These are phyloP conservation scores for Pelodytes ibericus DNA, from an alignment of 2,797 vertebrate species.

Conservation along the genomic window DNA sequence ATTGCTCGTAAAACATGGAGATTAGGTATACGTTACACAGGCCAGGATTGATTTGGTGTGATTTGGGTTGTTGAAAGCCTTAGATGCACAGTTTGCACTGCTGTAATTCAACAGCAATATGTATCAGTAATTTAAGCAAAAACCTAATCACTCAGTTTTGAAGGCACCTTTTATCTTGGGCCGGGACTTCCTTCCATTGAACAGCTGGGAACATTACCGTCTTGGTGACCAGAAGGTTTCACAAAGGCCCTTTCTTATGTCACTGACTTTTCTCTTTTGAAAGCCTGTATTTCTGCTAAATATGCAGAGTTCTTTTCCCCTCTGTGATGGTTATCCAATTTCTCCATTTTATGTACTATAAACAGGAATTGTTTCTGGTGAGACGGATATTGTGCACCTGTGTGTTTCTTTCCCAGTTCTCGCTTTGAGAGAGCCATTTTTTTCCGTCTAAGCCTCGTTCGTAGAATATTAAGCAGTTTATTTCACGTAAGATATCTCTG, in stretches of 20 bases:
- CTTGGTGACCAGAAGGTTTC: not conserved
- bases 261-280: not conserved
- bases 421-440: too few species aligned
- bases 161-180: slow-evolving; percentile 8
- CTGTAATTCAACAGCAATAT: slow-evolving; percentile 8
- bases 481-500: too few species aligned
- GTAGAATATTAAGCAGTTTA: too few species aligned
- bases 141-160: slow-evolving; percentile 1
- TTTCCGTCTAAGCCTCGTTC: too few species aligned
- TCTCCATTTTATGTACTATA: not conserved
- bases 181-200: slow-evolving; percentile 3
- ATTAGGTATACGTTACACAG: slow-evolving; percentile 14
- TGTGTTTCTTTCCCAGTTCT: too few species aligned
- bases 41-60: slow-evolving; percentile 46
- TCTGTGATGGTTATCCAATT: slow-evolving; percentile 21
- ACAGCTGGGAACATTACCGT: slow-evolving; percentile 7
- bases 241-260: slow-evolving; percentile 17
- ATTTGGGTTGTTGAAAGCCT: slow-evolving; percentile 19
- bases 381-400: slow-evolving; percentile 33
- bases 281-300: not conserved
- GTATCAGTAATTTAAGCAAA: slow-evolving; percentile 7
- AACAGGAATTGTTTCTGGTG: slow-evolving; percentile 21
- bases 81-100: slow-evolving; percentile 5
- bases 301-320: too few species aligned
- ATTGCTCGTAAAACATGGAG: slow-evolving; percentile 29